phyloP scores from a whole-genome alignment of 2,888 invertebrate species.

The Drosophila algonquin region DNA sequence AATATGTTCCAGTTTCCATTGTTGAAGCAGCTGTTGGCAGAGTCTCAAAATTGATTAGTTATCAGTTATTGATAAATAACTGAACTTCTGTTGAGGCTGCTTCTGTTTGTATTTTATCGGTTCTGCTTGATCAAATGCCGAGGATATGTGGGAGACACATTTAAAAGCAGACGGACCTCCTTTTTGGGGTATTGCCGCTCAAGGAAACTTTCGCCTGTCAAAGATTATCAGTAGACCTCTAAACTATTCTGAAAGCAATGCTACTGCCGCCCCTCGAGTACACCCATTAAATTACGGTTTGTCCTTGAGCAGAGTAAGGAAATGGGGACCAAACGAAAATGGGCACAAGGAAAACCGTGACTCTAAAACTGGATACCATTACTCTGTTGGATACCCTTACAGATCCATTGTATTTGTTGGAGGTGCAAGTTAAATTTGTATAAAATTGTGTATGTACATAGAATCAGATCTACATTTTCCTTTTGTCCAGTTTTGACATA shows the following conservation, averaged over 20 bases:
- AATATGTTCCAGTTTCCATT: conserved; percentile 1
- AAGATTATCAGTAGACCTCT: conserved; percentile 58
- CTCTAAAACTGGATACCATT: too few relatives aligned
- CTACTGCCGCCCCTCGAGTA: conserved; percentile 24
- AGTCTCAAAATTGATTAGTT: conserved; percentile 30
- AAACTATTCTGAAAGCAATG: not conserved
- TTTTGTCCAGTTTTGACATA: too few relatives aligned
- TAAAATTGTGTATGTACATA: too few relatives aligned
- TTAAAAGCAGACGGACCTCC: conserved; percentile 20
- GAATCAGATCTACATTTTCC: too few relatives aligned
- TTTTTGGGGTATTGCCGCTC: conserved; percentile 36
- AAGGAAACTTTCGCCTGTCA: conserved; percentile 23
- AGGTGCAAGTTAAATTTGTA: too few relatives aligned
- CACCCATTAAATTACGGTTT: conserved; percentile 51
- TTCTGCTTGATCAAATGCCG: not conserved
- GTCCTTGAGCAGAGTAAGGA: too few relatives aligned
- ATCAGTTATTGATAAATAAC: conserved; percentile 43
- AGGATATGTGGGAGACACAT: not conserved
- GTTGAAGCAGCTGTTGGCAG: conserved; percentile 21
- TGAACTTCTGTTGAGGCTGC: conserved; percentile 19
- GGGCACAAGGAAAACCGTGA: too few relatives aligned
- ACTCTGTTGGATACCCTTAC: too few relatives aligned
- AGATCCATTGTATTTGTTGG: too few relatives aligned
- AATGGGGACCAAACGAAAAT: too few relatives aligned
- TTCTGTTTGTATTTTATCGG: conserved; percentile 13